A percentile compares a stretch with the other conserved stretches of the same genome.
Conservation (phyloP, 2,113 vertebrate species). For the Scomber colias region DNA sequence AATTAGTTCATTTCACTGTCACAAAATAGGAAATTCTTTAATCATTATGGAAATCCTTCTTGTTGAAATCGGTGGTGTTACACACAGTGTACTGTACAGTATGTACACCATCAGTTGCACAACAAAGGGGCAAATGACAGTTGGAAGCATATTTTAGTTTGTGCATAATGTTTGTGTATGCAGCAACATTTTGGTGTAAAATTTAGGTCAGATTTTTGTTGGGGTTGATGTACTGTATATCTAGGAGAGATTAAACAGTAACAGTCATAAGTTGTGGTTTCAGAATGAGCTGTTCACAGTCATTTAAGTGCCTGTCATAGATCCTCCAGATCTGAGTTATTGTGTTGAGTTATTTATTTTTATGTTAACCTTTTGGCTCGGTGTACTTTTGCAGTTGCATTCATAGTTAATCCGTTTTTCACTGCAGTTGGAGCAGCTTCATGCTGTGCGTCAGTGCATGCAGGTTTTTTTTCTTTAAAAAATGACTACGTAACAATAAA, state of each 20-base stretch:
- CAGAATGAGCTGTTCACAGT: slow-evolving; percentile 7
- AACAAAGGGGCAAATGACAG: background rate
- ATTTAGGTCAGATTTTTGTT: background rate
- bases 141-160: background rate
- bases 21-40: too few relatives aligned
- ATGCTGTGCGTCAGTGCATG: background rate
- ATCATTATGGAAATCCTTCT: background rate
- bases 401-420: background rate
- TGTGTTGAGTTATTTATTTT: background rate
- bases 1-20: background rate
- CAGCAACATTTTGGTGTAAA: background rate
- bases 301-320: background rate
- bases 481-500: background rate
- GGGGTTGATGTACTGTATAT: background rate
- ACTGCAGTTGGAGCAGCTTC: background rate
- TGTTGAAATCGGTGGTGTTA: background rate
- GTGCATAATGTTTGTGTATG: background rate
- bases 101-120: background rate
- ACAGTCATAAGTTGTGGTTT: slow-evolving; percentile 30
- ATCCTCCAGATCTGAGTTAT: background rate
- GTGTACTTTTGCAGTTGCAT: background rate
- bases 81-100: background rate
- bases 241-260: background rate
- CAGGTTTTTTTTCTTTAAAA: background rate
- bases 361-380: background rate